Percentiles rank a stretch among this genome's conserved stretches.
Conservation (phyloP, 2,888 invertebrate genomes). For the Ischnus inquisitorius region DNA sequence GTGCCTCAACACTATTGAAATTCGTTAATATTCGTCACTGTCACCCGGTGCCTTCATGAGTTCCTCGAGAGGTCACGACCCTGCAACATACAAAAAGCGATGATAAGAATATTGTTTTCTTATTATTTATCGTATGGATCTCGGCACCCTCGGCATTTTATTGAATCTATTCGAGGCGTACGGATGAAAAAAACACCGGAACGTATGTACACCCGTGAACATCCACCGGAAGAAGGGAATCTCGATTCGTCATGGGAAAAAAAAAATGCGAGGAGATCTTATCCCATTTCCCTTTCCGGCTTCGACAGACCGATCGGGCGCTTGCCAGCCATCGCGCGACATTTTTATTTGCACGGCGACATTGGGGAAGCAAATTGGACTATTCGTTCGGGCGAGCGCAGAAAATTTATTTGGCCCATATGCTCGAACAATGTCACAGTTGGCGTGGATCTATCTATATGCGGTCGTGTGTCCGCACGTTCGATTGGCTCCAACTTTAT, state of each 20-base stretch:
- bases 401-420: constrained; percentile 65
- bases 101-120: background rate
- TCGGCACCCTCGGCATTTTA: background rate
- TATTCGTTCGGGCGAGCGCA: constrained; percentile 41
- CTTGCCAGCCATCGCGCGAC: constrained; percentile 30
- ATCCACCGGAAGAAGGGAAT: background rate
- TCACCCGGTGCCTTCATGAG: constrained; percentile 44
- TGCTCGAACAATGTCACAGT: constrained; percentile 33
- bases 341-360: constrained; percentile 55
- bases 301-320: constrained; percentile 35
- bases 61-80: constrained; percentile 14
- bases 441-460: constrained; percentile 33
- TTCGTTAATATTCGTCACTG: constrained; percentile 24
- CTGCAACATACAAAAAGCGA: constrained; percentile 49
- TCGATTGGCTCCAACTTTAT: constrained; percentile 58
- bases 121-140: background rate
- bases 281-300: constrained; percentile 43
- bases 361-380: constrained; percentile 60
- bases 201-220: background rate
- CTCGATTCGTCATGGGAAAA: constrained; percentile 22
- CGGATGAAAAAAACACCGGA: background rate
- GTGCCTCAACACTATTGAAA: background rate
- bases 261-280: constrained; percentile 23
- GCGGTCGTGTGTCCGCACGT: constrained; percentile 50
- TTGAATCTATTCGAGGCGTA: background rate